A percentile compares a stretch with the other conserved stretches of the same genome.
Conservation (phyloP, 1,140 invertebrate genomes). For the Drosophila pallidifrons region DNA sequence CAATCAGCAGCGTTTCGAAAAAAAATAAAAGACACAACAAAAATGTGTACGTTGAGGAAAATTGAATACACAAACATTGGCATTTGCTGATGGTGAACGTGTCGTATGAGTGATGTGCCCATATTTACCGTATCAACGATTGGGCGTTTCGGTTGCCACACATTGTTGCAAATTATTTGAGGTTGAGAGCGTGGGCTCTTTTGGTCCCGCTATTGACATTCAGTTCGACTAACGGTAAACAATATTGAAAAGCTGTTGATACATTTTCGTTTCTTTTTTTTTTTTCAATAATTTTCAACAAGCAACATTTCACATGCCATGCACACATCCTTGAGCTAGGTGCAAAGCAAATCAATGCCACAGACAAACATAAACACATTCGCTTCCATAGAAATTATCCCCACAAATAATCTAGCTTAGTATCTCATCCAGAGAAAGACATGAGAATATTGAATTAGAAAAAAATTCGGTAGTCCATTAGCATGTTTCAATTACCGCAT, state of each 20-base stretch:
- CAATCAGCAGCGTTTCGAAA: constrained; percentile 49
- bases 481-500: constrained; percentile 15
- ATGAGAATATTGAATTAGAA: constrained; percentile 32
- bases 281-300: not conserved
- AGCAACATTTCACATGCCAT: no score
- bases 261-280: constrained; percentile 4
- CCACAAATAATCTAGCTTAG: constrained; percentile 12
- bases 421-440: not conserved
- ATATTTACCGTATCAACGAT: constrained; percentile 34
- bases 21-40: not conserved
- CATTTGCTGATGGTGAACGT: constrained; percentile 33
- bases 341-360: no score
- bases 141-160: constrained; percentile 15
- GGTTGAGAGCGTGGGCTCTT: not conserved
- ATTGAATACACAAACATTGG: constrained; percentile 21
- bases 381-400: constrained; percentile 22
- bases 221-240: constrained; percentile 19
- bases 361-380: not conserved
- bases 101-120: constrained; percentile 46
- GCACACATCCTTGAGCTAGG: no score
- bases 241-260: constrained; percentile 41
- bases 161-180: constrained; percentile 24
- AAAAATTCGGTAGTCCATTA: constrained; percentile 22
- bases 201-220: constrained; percentile 5
- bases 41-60: not conserved